Percentiles rank a stretch among this genome's conserved stretches.
phyloP scores from a whole-genome alignment of 2,888 invertebrate species.

The Trissolcus brochymenae region DNA sequence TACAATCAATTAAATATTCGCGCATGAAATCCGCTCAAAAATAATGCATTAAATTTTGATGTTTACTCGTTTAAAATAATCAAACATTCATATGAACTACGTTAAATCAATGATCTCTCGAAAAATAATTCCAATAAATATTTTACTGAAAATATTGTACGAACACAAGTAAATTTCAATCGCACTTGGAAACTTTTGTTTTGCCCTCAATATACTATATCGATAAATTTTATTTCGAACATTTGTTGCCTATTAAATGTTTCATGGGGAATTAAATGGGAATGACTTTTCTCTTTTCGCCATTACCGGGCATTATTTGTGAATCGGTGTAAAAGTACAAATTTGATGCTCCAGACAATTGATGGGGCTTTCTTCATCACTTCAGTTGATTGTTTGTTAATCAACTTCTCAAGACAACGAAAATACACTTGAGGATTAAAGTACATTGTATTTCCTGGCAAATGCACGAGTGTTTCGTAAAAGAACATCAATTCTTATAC shows the following conservation, averaged over 20 bases:
- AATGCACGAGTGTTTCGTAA: slow-evolving; percentile 8
- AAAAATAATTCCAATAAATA: too few species aligned
- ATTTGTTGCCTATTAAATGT: slow-evolving; percentile 8
- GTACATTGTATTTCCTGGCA: slow-evolving; percentile 2
- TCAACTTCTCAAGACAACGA: slow-evolving; percentile 20
- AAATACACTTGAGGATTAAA: slow-evolving; percentile 24
- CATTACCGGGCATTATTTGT: slow-evolving; percentile 6
- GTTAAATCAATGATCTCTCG: too few species aligned
- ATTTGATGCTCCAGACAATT: slow-evolving; percentile 26
- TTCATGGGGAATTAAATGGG: slow-evolving; percentile 11
- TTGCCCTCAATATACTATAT: slow-evolving; percentile 3
- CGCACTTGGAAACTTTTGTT: background rate
- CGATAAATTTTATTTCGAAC: slow-evolving; percentile 8
- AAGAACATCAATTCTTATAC: slow-evolving; percentile 6
- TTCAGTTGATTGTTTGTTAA: slow-evolving; percentile 43
- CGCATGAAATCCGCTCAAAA: too few species aligned
- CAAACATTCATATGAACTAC: too few species aligned
- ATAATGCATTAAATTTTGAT: too few species aligned
- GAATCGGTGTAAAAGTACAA: slow-evolving; percentile 18
- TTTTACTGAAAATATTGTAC: too few species aligned
- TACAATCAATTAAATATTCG: too few species aligned
- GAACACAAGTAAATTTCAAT: slow-evolving; percentile 6
- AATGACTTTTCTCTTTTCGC: slow-evolving; percentile 10
- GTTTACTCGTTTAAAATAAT: too few species aligned
- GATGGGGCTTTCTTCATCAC: slow-evolving; percentile 26